A percentile compares a stretch with the other conserved stretches of the same genome.
These are phyloP conservation scores for Pandemis heparana DNA, from an alignment of 2,888 invertebrate genomes.

Conservation along the genomic window DNA sequence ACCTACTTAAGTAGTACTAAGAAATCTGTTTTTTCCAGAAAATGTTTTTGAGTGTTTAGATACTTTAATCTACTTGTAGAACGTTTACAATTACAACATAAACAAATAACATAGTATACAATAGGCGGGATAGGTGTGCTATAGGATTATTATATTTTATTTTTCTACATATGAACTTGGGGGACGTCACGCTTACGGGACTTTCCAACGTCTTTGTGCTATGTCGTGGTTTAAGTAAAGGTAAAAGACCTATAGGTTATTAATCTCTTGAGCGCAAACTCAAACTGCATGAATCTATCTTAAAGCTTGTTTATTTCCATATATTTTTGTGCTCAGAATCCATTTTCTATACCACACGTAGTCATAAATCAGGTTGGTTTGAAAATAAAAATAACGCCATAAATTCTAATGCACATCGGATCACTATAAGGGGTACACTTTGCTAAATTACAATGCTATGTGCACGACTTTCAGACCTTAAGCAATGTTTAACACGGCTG, in stretches of 20 bases:
- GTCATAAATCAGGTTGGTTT: constrained; percentile 40
- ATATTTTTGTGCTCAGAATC: constrained; percentile 36
- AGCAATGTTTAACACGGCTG: constrained; percentile 50
- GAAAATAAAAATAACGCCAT: constrained; percentile 45
- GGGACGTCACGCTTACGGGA: too few species aligned
- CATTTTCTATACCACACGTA: constrained; percentile 41
- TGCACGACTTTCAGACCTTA: constrained; percentile 45
- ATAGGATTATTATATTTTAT: too few species aligned
- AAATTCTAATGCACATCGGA: constrained; percentile 48
- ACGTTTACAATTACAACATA: too few species aligned
- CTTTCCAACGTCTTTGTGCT: too few species aligned
- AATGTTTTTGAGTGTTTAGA: too few species aligned
- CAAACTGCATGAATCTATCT: constrained; percentile 10
- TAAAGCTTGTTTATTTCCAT: constrained; percentile 22
- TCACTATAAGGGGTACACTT: constrained; percentile 58
- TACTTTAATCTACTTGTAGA: too few species aligned
- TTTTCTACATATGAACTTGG: too few species aligned
- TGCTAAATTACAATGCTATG: constrained; percentile 55
- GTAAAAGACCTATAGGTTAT: neutral
- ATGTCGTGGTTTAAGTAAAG: too few species aligned
- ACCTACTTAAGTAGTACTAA: too few species aligned
- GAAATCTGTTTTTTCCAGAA: too few species aligned
- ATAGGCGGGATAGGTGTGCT: too few species aligned
- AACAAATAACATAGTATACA: too few species aligned
- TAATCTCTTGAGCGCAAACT: neutral